Conservation (phyloP, 2,888 invertebrate genomes). For the Pollenia griseotomentosa region DNA sequence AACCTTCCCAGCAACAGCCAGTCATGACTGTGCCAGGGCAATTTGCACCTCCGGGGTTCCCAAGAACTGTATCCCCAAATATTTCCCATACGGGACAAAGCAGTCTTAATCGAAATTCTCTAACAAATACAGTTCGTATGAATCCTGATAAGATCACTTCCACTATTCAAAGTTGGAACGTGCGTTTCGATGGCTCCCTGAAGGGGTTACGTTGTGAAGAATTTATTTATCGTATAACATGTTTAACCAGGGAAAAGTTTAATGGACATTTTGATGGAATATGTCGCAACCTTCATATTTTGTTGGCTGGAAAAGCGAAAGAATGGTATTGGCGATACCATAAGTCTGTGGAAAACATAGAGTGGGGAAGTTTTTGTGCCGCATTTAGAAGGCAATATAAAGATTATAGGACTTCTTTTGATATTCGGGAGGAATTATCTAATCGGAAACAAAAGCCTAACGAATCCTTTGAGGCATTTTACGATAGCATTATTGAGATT, state of each 20-base stretch:
- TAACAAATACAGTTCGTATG: too few relatives aligned
- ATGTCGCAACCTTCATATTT: background rate
- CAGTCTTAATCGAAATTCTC: too few relatives aligned
- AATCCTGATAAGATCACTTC: too few relatives aligned
- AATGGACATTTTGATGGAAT: background rate
- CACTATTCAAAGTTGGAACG: too few relatives aligned
- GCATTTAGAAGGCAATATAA: constrained; percentile 16
- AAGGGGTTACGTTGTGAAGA: too few relatives aligned
- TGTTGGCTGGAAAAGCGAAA: constrained; percentile 24
- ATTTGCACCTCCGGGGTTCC: too few relatives aligned
- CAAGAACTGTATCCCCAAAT: too few relatives aligned
- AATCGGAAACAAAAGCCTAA: background rate
- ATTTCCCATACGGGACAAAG: too few relatives aligned
- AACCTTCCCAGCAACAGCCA: too few relatives aligned
- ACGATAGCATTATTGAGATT: constrained; percentile 22
- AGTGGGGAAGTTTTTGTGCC: constrained; percentile 22
- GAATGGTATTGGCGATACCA: constrained; percentile 45
- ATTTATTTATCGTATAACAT: too few relatives aligned
- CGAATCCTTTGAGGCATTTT: constrained; percentile 30
- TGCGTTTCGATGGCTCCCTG: too few relatives aligned
- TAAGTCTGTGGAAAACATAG: background rate
- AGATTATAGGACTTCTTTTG: constrained; percentile 17
- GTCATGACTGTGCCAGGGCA: too few relatives aligned
- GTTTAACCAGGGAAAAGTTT: background rate
- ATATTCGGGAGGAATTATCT: background rate